Evolutionary conservation across 1,140 invertebrate genomes (phyloP).

Genomic region (Potamilus streckersoni): DNA sequence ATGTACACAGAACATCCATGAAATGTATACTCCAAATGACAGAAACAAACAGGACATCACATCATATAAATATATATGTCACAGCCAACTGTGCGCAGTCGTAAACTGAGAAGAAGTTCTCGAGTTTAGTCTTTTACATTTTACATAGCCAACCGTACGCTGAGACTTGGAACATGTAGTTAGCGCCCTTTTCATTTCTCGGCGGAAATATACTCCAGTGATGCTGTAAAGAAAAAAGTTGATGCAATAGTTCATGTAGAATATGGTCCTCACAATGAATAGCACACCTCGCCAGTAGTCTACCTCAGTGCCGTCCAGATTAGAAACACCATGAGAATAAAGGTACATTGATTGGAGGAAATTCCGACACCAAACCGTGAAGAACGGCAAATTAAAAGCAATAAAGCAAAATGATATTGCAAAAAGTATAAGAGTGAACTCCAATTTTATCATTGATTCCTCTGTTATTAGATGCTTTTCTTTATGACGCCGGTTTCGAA

Average conservation of each 20-base stretch:
- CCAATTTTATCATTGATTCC: conserved; percentile 37
- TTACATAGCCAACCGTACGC: too few relatives aligned
- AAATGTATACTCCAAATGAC: too few relatives aligned
- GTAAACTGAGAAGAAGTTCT: too few relatives aligned
- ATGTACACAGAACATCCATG: too few relatives aligned
- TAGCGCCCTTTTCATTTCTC: conserved; percentile 29
- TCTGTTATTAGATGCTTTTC: conserved; percentile 28
- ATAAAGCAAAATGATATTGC: conserved; percentile 49
- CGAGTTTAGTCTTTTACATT: too few relatives aligned
- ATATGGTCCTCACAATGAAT: conserved; percentile 47
- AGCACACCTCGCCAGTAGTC: conserved; percentile 43
- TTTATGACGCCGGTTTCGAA: conserved; percentile 24
- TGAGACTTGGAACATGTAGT: too few relatives aligned
- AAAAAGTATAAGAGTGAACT: conserved; percentile 51
- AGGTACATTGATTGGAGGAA: too few relatives aligned
- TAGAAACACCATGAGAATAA: too few relatives aligned
- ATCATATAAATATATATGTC: too few relatives aligned
- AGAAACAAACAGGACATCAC: too few relatives aligned
- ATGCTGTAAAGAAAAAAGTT: conserved; percentile 60
- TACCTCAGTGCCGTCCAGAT: background rate
- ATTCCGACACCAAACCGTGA: conserved; percentile 36
- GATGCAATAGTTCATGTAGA: conserved; percentile 57
- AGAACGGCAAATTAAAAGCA: conserved; percentile 49
- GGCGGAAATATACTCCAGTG: conserved; percentile 51
- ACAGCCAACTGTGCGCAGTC: too few relatives aligned